These are phyloP conservation scores for Coenonympha glycerion DNA, from an alignment of 2,888 invertebrate genomes.

Conservation along the genomic window DNA sequence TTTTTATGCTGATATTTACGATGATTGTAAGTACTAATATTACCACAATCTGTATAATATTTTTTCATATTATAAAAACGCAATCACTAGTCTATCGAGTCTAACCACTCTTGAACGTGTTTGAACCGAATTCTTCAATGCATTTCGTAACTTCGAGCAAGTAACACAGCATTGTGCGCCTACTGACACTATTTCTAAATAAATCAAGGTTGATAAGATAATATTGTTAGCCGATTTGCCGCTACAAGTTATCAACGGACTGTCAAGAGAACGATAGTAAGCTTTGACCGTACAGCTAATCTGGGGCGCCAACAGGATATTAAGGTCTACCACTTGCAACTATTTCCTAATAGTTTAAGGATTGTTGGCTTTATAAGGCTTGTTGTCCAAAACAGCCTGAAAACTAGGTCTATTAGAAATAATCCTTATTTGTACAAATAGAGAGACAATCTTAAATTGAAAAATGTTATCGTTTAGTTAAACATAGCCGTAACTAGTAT, in stretches of 20 bases:
- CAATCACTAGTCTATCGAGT: background rate
- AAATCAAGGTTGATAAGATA: conserved; percentile 60
- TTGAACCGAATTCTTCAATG: conserved; percentile 18
- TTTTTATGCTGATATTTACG: too few relatives aligned
- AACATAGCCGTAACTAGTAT: background rate
- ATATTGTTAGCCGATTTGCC: conserved; percentile 42
- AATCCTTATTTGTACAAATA: too few relatives aligned
- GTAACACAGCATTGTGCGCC: conserved; percentile 27
- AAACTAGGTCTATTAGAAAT: too few relatives aligned
- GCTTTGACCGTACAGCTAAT: conserved; percentile 21
- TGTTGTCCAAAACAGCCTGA: too few relatives aligned
- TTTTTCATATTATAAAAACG: background rate
- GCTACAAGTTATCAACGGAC: conserved; percentile 33
- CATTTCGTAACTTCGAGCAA: conserved; percentile 28
- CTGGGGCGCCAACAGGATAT: conserved; percentile 24
- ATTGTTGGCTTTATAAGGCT: too few relatives aligned
- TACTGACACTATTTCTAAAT: conserved; percentile 48
- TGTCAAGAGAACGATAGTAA: conserved; percentile 33
- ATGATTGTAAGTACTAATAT: background rate
- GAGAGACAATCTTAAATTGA: too few relatives aligned
- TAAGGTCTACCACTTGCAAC: background rate
- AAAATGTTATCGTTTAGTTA: too few relatives aligned
- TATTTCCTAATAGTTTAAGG: background rate
- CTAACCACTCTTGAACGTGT: conserved; percentile 10
- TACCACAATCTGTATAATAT: background rate